Base-by-base conservation (phyloP, 2,797 vertebrate genomes). In the Lepilemur septentrionalis region DNA sequence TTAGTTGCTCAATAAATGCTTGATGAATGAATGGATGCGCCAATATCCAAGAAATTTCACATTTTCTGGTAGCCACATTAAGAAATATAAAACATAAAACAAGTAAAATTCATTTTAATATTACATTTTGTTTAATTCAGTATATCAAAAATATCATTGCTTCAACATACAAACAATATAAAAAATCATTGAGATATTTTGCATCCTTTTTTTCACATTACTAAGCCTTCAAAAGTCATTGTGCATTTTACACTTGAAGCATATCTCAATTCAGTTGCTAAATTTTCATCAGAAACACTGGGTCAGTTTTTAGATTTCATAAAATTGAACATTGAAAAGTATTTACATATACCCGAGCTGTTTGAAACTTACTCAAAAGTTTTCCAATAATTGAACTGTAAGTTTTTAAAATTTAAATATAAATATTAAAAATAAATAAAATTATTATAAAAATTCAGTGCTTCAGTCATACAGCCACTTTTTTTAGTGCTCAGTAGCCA, bases 31-130 rank as follows among this genome's bases (percentile, higher is more conserved):
- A 72, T 32, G 30, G 12, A n/a, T 46, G 46, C 81, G 43, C 30
- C 5, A 84, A 65, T 90, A 9, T 4, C 23, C 48, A 55, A 76
- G 43, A 93, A 91, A 76, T 67, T 72, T 81, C 43, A 41, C 1
- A 35, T 84, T 90, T 87, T 78, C 76, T 79, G 69, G 69, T n/a
- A 91, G 8, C 15, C 65, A 65, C 13, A 48, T 72, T 83, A 48
- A 84, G 50, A 89, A 17, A 46, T 52, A 2, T 93, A 38, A 96
- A 85, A 28, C 25, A 93, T 14, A 85, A 94, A 78, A 72, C 22
- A 57, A 41, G 5, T 65, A 73, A 91, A 89, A 95, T 92, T 69
- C 85, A 82, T 75, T 85, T 91, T 85, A 81, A 80, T 83, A 78
- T 80, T 81, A 52, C 13, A 63, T 70, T 65, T 89, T 55, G 23